phyloP scores from a whole-genome alignment of 1,140 invertebrate species.

The Paramacrobiotus metropolitanus region DNA sequence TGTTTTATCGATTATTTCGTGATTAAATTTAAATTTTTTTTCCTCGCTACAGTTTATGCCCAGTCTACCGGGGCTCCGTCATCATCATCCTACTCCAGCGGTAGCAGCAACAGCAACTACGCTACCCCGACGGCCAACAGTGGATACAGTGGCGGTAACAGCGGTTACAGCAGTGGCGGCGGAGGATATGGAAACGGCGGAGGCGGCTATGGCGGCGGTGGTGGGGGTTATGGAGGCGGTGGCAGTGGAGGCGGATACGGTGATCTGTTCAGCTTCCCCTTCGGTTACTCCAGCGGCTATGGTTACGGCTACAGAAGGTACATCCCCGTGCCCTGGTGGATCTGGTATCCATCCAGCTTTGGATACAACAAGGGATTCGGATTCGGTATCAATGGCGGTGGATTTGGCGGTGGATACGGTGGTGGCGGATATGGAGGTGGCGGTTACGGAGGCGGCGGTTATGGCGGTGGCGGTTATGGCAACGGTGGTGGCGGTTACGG shows the following conservation, averaged over 20 bases:
- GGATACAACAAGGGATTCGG: not conserved
- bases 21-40: too few species aligned
- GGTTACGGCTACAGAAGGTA: constrained; percentile 4
- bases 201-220: not conserved
- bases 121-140: too few species aligned
- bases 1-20: too few species aligned
- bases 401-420: not conserved
- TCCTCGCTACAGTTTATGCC: too few species aligned
- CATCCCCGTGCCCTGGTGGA: constrained; percentile 5
- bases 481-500: not conserved
- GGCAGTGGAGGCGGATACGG: not conserved
- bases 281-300: constrained; percentile 4
- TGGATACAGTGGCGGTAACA: not conserved
- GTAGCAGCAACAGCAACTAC: not conserved
- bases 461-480: not conserved
- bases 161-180: not conserved
- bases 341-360: constrained; percentile 2
- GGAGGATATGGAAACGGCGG: not conserved
- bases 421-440: not conserved
- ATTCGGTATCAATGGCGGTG: not conserved
- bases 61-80: not conserved
- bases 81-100: not conserved
- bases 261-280: constrained; percentile 4
- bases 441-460: not conserved
- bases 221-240: not conserved